Evolutionary conservation across 2,113 vertebrate species (phyloP), one percentile per base, ranked within the genome.

Genomic region (Todiramphus chloris): DNA sequence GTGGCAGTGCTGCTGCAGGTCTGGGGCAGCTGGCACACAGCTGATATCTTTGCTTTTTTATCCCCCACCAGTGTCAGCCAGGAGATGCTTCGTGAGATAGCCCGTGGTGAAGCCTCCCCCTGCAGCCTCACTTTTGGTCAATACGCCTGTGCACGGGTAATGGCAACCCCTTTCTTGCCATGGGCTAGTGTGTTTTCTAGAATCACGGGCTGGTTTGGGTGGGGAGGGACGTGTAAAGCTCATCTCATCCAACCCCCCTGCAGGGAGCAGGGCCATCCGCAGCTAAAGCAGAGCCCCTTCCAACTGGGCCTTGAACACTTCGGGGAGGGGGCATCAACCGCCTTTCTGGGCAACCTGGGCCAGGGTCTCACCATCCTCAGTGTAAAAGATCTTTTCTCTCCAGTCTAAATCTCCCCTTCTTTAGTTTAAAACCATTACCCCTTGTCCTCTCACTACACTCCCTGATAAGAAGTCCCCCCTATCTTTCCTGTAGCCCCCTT

Each of bases 101-200:
- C 83, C 80, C 60, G 0, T 55, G 93, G 86, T 46, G 59, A 35
- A 2, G 59, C 4, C 3, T 90, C 91, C 41, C 91, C 86, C 6
- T 97, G 95, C 96, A 92, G 27, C 91, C 91, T 96, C 80, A 48
- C 80, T 10, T 90, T 97, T 51, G 93, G 46, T 17, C 96, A 97
- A 4, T 31, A 94, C 0, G 86, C 96, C 43, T 97, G 95, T 39
- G 89, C 91, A 1, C 68, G 90, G 96, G 96, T 97, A 82, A 93
- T 17, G 9, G 33, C 39, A 35, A 4, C 7, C 7, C n/a, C 28
- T 48, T 60, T 7, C 58, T 69, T 31, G 39, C 68, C 27, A 2
- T 10, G 43, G 11, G 64, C n/a, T 2, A 1, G 18, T 25, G 43
- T 43, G n/a, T 19, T 51, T 27, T 23, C 18, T 25, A 15, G 28